These are phyloP conservation scores for Caenorhabditis latens DNA, from an alignment of 1,140 invertebrate genomes.

Conservation along the genomic window DNA sequence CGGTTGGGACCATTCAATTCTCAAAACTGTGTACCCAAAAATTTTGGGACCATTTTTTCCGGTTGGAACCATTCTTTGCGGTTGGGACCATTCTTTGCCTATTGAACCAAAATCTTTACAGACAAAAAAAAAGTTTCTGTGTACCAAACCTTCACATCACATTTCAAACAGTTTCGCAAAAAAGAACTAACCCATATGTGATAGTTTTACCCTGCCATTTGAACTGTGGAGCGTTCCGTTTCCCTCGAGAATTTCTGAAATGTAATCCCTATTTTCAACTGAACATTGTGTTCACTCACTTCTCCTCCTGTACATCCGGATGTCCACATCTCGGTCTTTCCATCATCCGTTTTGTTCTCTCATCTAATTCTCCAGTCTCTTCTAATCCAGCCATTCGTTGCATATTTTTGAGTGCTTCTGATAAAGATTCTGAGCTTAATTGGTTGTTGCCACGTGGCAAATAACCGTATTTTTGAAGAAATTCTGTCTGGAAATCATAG, in stretches of 20 bases:
- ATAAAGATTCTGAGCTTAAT: background rate
- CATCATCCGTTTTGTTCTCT: constrained; percentile 37
- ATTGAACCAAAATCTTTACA: too few species aligned
- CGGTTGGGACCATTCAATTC: too few species aligned
- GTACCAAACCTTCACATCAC: background rate
- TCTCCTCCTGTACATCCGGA: background rate
- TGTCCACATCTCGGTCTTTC: constrained; percentile 41
- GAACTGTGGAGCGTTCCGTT: constrained; percentile 2
- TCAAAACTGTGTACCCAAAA: too few species aligned
- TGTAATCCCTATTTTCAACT: background rate
- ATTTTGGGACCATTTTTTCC: too few species aligned
- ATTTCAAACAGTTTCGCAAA: background rate
- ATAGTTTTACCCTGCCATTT: constrained; percentile 31
- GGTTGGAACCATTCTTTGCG: too few species aligned
- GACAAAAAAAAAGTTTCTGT: too few species aligned
- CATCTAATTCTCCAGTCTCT: constrained; percentile 23
- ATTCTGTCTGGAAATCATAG: constrained; percentile 18
- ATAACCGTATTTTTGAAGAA: constrained; percentile 44
- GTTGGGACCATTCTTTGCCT: too few species aligned
- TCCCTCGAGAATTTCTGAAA: constrained; percentile 9
- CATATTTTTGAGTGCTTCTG: constrained; percentile 25
- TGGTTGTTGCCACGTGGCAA: constrained; percentile 8
- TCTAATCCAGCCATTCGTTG: constrained; percentile 42
- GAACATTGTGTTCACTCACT: background rate
- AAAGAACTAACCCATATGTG: constrained; percentile 19